A percentile compares a stretch with the other conserved stretches of the same genome.
Evolutionary conservation across 1,140 invertebrate genomes (phyloP).

Genomic region (Anastatus disparis): DNA sequence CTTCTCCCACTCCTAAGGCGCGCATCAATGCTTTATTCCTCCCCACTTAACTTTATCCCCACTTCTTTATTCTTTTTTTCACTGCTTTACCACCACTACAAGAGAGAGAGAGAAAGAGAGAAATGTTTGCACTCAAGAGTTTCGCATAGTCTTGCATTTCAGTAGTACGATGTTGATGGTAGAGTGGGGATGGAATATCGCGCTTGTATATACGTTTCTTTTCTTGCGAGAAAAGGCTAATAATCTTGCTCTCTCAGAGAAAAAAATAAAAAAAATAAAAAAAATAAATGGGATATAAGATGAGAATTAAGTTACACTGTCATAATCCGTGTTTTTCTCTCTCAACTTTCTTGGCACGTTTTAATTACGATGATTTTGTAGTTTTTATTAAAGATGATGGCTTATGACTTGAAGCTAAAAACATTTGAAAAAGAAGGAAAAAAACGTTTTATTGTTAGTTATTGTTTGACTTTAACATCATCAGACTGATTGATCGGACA

Average conservation of each 20-base stretch:
- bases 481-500: not conserved
- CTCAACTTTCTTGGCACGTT: not conserved
- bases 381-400: not conserved
- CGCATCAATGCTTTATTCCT: too few species aligned
- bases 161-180: too few species aligned
- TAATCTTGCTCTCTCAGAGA: slow-evolving; percentile 1
- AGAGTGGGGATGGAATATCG: not conserved
- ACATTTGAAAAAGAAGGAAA: too few species aligned
- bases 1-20: not conserved
- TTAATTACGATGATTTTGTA: slow-evolving; percentile 13
- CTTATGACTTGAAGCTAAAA: not conserved
- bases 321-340: slow-evolving; percentile 8
- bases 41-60: too few species aligned
- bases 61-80: too few species aligned
- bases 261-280: too few species aligned
- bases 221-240: slow-evolving; percentile 7
- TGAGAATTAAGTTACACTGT: slow-evolving; percentile 14
- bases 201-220: not conserved
- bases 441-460: not conserved
- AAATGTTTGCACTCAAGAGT: too few species aligned
- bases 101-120: not conserved
- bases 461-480: not conserved
- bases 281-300: not conserved
- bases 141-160: too few species aligned
- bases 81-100: too few species aligned